These are phyloP conservation scores for Odontomachus brunneus DNA, from an alignment of 1,140 invertebrate genomes.

Conservation along the genomic window DNA sequence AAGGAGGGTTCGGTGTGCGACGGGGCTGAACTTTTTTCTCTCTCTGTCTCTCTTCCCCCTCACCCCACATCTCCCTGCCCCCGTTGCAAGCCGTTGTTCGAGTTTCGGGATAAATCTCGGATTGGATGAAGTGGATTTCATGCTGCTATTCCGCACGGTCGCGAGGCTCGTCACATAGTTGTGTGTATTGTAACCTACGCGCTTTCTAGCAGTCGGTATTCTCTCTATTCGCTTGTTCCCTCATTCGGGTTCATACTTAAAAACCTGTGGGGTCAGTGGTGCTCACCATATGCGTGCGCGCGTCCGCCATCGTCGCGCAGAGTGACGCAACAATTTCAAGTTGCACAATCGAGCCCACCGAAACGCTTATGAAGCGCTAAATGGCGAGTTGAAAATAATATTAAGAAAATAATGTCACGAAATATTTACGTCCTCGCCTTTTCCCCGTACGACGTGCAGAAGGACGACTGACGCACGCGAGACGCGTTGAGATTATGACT, in stretches of 20 bases:
- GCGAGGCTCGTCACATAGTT: slow-evolving; percentile 10
- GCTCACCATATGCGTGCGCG: slow-evolving; percentile 11
- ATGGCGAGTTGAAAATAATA: no score
- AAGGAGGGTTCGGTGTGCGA: slow-evolving; percentile 21
- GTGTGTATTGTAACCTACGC: slow-evolving; percentile 39
- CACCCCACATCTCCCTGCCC: no score
- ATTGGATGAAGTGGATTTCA: slow-evolving; percentile 30
- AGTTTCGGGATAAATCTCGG: slow-evolving; percentile 40
- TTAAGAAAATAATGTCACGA: no score
- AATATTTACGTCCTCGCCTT: no score
- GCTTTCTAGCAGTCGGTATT: slow-evolving; percentile 50
- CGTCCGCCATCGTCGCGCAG: neutral
- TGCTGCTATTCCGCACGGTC: neutral
- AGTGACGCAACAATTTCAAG: slow-evolving; percentile 1
- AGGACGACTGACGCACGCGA: no score
- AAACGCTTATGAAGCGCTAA: no score
- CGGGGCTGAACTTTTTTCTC: slow-evolving; percentile 14
- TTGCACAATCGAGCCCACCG: no score
- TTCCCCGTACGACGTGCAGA: no score
- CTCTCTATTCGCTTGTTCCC: slow-evolving; percentile 32
- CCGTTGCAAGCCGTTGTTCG: slow-evolving; percentile 13
- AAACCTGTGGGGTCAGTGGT: slow-evolving; percentile 51
- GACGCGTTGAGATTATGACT: no score
- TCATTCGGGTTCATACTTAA: slow-evolving; percentile 39
- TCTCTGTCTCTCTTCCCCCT: no score